Evolutionary conservation across 2,888 invertebrate genomes (phyloP).

Genomic region (Philonicus albiceps): DNA sequence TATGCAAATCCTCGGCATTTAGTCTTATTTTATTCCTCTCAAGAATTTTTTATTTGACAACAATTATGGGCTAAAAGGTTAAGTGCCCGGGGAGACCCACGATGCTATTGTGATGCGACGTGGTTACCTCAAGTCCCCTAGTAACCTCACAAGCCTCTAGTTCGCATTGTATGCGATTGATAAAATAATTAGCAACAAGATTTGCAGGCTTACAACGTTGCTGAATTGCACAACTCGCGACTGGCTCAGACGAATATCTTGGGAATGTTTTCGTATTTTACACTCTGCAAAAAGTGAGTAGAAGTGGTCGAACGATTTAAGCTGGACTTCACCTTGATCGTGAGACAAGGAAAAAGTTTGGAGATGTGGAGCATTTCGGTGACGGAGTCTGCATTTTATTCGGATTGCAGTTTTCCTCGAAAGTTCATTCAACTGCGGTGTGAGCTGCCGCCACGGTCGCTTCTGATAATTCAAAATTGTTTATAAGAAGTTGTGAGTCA

Average conservation of each 20-base stretch:
- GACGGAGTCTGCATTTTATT: background rate
- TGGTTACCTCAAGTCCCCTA: background rate
- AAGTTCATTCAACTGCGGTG: background rate
- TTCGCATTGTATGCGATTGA: background rate
- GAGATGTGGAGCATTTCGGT: slow-evolving; percentile 10
- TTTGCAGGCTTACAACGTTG: background rate
- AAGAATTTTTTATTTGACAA: slow-evolving; percentile 2
- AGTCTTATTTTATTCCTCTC: background rate
- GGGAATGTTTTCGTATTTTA: background rate
- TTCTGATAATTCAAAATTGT: background rate
- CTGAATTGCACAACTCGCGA: background rate
- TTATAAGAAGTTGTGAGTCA: background rate
- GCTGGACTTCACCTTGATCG: slow-evolving; percentile 33
- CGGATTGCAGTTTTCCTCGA: background rate
- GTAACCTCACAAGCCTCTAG: background rate
- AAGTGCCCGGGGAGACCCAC: background rate
- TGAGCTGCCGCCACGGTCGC: background rate
- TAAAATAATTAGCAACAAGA: background rate
- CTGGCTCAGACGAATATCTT: background rate
- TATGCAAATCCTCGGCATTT: background rate
- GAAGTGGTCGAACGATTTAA: background rate
- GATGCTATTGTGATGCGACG: background rate
- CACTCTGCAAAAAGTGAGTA: background rate
- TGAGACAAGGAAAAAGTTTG: background rate
- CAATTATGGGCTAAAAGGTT: background rate